Evolutionary conservation across 2,888 invertebrate genomes (phyloP).

Genomic region (Cephonodes hylas): DNA sequence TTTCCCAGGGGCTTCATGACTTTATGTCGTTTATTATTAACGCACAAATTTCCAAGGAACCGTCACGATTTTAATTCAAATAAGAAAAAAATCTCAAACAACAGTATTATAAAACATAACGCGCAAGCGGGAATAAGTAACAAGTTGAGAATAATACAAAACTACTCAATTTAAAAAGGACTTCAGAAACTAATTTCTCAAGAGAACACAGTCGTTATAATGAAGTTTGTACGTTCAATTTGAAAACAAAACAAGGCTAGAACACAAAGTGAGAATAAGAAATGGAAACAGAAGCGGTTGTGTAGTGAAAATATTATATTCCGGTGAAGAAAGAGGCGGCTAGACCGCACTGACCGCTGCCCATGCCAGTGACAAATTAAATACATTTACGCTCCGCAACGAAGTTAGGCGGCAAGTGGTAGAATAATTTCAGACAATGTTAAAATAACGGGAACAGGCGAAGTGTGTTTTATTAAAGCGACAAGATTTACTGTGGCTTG

Average conservation of each 20-base stretch:
- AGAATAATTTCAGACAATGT: slow-evolving; percentile 6
- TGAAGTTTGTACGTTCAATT: slow-evolving; percentile 34
- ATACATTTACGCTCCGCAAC: slow-evolving; percentile 53
- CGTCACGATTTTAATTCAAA: not conserved
- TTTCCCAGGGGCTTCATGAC: slow-evolving; percentile 6
- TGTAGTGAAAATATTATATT: slow-evolving; percentile 35
- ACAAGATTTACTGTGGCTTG: not conserved
- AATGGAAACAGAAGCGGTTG: slow-evolving; percentile 24
- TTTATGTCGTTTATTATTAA: slow-evolving; percentile 1
- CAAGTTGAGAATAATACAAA: slow-evolving; percentile 9
- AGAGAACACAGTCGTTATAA: slow-evolving; percentile 27
- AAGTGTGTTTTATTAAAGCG: slow-evolving; percentile 1
- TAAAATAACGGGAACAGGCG: not conserved
- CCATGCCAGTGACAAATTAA: slow-evolving; percentile 59
- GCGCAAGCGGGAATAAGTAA: slow-evolving; percentile 2
- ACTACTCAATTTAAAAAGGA: slow-evolving; percentile 19
- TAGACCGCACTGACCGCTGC: slow-evolving; percentile 44
- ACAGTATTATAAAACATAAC: not conserved
- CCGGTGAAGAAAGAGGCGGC: slow-evolving; percentile 40
- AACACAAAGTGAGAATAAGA: slow-evolving; percentile 23
- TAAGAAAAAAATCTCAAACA: slow-evolving; percentile 7
- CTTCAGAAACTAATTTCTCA: slow-evolving; percentile 21
- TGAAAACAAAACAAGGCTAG: slow-evolving; percentile 33
- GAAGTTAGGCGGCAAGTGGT: slow-evolving; percentile 26
- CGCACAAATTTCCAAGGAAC: not conserved